Evolutionary conservation across 2,113 vertebrate species (phyloP).

Genomic region (pig (Sus scrofa)): DNA sequence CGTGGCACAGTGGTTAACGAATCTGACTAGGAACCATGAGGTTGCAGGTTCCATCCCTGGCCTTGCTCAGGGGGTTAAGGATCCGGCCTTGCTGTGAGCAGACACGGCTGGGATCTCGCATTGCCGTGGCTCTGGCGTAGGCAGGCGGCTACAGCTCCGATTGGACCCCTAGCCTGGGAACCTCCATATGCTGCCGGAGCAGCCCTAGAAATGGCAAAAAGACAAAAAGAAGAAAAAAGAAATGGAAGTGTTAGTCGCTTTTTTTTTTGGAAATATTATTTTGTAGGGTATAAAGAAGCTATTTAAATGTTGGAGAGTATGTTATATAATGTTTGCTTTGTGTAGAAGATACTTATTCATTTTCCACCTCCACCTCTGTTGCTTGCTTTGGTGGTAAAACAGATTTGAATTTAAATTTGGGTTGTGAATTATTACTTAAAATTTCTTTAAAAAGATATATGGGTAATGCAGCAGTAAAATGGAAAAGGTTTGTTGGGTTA

Average conservation of each 20-base stretch:
- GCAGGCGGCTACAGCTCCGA: too few relatives aligned
- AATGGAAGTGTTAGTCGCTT: constrained; percentile 30
- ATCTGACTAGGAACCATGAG: too few relatives aligned
- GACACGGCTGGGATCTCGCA: too few relatives aligned
- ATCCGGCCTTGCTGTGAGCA: too few relatives aligned
- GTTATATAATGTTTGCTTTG: neutral
- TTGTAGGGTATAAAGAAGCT: neutral
- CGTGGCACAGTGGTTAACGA: too few relatives aligned
- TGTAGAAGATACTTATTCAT: neutral
- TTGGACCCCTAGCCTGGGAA: too few relatives aligned
- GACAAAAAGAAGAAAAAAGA: too few relatives aligned
- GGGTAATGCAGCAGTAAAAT: neutral
- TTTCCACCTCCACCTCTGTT: neutral
- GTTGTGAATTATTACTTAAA: neutral
- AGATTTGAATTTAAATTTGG: constrained; percentile 53
- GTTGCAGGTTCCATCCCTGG: too few relatives aligned
- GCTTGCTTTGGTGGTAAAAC: constrained; percentile 58
- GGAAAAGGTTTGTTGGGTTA: neutral
- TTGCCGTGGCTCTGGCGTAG: too few relatives aligned
- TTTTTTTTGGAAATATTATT: neutral
- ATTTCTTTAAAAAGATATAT: neutral
- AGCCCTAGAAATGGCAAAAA: too few relatives aligned
- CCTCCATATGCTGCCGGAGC: too few relatives aligned
- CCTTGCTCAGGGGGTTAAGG: too few relatives aligned
- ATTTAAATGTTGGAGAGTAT: neutral